Base-by-base conservation (phyloP, 2,113 vertebrate species). In the Gobius niger region DNA sequence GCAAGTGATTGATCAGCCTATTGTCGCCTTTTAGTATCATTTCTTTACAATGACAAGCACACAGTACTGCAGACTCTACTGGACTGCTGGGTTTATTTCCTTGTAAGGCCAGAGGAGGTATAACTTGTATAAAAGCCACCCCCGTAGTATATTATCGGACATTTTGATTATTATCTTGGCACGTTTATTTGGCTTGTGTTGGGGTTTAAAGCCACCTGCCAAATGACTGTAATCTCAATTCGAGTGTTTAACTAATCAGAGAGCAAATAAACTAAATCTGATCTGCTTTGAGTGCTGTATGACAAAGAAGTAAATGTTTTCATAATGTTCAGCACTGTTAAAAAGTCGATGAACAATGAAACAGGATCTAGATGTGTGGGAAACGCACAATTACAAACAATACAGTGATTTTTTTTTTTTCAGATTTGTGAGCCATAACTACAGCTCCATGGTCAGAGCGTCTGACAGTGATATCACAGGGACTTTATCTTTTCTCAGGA, bases 151-250 rank as follows among this genome's bases (percentile, higher is more conserved):
- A 54, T 62, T 64, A 57, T 67, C 64, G 73, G 75, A 62, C 49
- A 50, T 64, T 75, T 68, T 63, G 63, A 53, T 82, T 54, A 49
- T 86, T 81, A 70, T 81, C 54, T 73, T 77, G 79, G 68, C 66
- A 46, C 61, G 18, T 53, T 52, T 7, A 64, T 41, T 14, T 15
- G 5, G 47, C 6, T 40, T 49, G 18, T 57, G 3, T 16, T 65
- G 40, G 63, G 72, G 15, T 6, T 67, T 65, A 52, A 19, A 60
- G 15, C 64, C n/a, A 53, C 15, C 47, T 57, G 77, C 67, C 66
- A 78, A 70, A 34, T 66, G 61, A 54, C 41, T 49, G 57, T 57
- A 40, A 51, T 61, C 70, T 59, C 50, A 7, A 47, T n/a, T 73
- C 68, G 9, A 16, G 6, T 46, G 42, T 44, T 77, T 53, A 61